These are phyloP conservation scores for Clivina fossor DNA, from an alignment of 2,888 invertebrate species.

Conservation along the genomic window DNA sequence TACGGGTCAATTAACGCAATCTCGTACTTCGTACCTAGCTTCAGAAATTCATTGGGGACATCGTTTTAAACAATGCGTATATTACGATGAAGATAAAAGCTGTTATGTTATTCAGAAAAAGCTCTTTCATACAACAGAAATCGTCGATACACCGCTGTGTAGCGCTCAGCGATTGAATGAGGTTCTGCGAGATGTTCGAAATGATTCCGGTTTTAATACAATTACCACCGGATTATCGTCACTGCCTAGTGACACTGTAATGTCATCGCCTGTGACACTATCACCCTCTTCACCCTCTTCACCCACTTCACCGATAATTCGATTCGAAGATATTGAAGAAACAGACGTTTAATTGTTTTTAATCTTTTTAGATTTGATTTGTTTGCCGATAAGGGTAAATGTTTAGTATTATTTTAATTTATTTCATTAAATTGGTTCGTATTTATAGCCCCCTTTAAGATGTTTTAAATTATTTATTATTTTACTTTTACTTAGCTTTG, in stretches of 20 bases:
- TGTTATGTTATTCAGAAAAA: conserved; percentile 65
- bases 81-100: conserved; percentile 60
- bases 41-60: conserved; percentile 85
- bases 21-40: conserved; percentile 76
- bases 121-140: conserved; percentile 65
- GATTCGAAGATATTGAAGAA: conserved; percentile 2
- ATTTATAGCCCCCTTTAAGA: no score
- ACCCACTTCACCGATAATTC: not conserved
- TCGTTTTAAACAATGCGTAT: conserved; percentile 61
- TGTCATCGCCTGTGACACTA: no score
- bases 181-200: conserved; percentile 54
- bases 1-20: conserved; percentile 73
- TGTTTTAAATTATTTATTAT: no score
- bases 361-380: no score
- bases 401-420: no score
- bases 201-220: no score
- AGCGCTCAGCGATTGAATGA: conserved; percentile 82
- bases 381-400: no score
- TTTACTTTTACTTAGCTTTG: no score
- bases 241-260: conserved; percentile 1
- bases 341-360: conserved; percentile 3
- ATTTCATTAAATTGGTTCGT: no score
- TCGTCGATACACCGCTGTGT: conserved; percentile 77
- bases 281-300: not conserved
- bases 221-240: not conserved